phyloP scores from a whole-genome alignment of 2,113 vertebrate genomes.

The Pelobates fuscus region DNA sequence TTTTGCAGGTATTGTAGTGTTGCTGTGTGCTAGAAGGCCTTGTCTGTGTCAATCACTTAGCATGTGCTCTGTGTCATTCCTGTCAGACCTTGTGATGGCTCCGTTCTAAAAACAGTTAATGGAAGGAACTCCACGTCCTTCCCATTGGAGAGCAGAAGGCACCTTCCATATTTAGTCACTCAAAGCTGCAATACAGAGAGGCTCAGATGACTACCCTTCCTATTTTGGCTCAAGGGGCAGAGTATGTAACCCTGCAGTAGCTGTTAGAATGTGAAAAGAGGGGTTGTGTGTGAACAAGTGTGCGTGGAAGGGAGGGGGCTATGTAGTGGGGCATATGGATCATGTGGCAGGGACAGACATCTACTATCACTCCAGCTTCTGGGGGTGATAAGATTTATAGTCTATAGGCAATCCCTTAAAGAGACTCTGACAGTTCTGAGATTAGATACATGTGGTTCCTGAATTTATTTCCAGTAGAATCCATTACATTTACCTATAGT shows the following conservation, averaged over 20 bases:
- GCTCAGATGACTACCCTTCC: conserved; percentile 1
- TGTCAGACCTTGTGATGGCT: conserved; percentile 7
- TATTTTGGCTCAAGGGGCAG: conserved; percentile 19
- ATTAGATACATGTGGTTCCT: too few relatives aligned
- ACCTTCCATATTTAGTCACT: conserved; percentile 69
- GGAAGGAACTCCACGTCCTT: conserved; percentile 25
- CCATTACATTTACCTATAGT: too few relatives aligned
- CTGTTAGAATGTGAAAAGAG: not conserved
- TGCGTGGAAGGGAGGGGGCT: too few relatives aligned
- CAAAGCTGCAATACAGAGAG: conserved; percentile 42
- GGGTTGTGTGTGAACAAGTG: not conserved
- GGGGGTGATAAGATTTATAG: not conserved
- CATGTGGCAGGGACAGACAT: not conserved
- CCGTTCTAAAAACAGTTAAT: conserved; percentile 44
- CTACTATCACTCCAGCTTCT: not conserved
- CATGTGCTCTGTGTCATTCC: conserved; percentile 13
- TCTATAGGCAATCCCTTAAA: too few relatives aligned
- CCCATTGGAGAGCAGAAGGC: conserved; percentile 43
- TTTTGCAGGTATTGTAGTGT: not conserved
- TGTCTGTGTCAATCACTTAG: not conserved
- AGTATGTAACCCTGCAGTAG: not conserved
- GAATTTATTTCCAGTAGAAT: too few relatives aligned
- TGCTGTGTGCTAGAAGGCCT: not conserved
- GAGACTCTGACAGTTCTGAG: too few relatives aligned
- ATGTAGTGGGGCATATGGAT: too few relatives aligned